Conservation (phyloP, 64 coral and sea anemone genomes). For the Stylophora pistillata region DNA sequence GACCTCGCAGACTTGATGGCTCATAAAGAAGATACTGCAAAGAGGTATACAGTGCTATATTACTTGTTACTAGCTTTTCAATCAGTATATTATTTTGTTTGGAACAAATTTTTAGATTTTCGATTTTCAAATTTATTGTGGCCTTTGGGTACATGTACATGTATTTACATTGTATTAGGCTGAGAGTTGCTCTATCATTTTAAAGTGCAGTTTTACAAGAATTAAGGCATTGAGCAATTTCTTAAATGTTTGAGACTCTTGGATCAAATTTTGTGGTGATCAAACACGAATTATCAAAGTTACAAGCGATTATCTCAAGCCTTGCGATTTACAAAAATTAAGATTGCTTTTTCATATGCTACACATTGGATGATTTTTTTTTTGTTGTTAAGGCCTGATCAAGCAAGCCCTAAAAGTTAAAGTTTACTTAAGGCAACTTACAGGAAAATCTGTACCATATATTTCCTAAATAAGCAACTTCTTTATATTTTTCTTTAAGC, state of each 20-base stretch:
- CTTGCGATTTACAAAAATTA: slow-evolving; percentile 37
- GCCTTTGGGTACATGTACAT: slow-evolving; percentile 21
- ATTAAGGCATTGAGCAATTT: slow-evolving; percentile 31
- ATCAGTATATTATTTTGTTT: slow-evolving; percentile 27
- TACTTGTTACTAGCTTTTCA: neutral
- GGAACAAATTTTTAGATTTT: slow-evolving; percentile 26
- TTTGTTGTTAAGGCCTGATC: slow-evolving; percentile 17
- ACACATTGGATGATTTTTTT: slow-evolving; percentile 5
- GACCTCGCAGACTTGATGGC: slow-evolving; percentile 53
- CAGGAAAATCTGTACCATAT: slow-evolving; percentile 37
- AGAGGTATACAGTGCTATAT: neutral
- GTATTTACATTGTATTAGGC: slow-evolving; percentile 2
- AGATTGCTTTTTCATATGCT: slow-evolving; percentile 35
- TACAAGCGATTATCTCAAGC: slow-evolving; percentile 40
- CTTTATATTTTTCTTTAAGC: slow-evolving; percentile 14
- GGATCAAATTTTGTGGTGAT: slow-evolving; percentile 44
- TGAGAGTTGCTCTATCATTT: slow-evolving; percentile 5
- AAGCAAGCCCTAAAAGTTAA: slow-evolving; percentile 34
- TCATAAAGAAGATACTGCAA: slow-evolving; percentile 57
- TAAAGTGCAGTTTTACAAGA: slow-evolving; percentile 32
- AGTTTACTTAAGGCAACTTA: slow-evolving; percentile 36
- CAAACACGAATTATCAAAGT: slow-evolving; percentile 41
- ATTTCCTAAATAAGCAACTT: slow-evolving; percentile 36
- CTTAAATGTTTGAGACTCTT: slow-evolving; percentile 15
- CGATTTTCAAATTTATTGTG: slow-evolving; percentile 13